A percentile compares a stretch with the other conserved stretches of the same genome.
These are phyloP conservation scores for Tachuris rubrigastra DNA, from an alignment of 2,113 vertebrate genomes.

Conservation along the genomic window DNA sequence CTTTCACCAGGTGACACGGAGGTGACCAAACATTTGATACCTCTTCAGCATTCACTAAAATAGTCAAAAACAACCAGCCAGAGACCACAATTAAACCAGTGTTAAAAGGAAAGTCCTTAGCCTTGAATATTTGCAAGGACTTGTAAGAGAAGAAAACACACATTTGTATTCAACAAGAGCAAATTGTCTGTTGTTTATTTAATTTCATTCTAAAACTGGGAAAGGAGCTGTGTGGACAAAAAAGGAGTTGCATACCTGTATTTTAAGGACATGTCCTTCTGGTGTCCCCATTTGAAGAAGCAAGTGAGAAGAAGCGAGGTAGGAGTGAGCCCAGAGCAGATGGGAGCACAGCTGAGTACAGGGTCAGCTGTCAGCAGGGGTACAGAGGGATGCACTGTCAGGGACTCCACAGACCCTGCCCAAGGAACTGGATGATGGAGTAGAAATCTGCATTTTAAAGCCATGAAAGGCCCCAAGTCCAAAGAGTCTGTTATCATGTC, in stretches of 20 bases:
- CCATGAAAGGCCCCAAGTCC: neutral
- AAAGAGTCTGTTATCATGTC: neutral
- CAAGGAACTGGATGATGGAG: accelerated
- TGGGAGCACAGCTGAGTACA: neutral
- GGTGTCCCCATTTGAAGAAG: neutral
- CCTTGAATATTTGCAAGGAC: neutral
- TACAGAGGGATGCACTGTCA: neutral
- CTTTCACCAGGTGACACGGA: neutral
- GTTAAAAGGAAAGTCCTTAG: neutral
- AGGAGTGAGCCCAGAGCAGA: neutral
- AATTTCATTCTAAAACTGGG: neutral
- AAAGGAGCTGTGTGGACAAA: neutral
- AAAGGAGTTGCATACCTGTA: neutral
- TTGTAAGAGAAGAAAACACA: neutral
- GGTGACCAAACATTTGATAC: neutral
- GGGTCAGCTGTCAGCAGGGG: neutral
- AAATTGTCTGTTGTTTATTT: neutral
- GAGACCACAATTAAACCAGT: neutral
- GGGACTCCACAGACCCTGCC: no score
- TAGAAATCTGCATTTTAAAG: neutral
- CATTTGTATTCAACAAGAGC: neutral
- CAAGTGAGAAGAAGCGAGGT: neutral
- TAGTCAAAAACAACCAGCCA: neutral
- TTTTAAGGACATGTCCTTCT: neutral
- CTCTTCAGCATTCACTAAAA: neutral